Evolutionary conservation across 2,888 invertebrate genomes (phyloP).

Genomic region (Drosophila mimica): DNA sequence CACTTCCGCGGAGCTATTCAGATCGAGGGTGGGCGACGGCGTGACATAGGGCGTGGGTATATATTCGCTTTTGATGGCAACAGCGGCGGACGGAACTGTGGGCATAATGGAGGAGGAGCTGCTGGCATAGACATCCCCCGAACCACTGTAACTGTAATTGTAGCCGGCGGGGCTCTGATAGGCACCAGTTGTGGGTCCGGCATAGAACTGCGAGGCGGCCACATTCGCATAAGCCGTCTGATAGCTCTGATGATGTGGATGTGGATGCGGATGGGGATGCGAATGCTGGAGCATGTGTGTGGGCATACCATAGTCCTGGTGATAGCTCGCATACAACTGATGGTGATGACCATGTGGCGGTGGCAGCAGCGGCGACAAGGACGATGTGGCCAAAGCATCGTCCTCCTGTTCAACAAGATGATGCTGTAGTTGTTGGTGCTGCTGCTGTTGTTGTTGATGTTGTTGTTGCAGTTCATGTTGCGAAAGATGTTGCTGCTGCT

Average conservation of each 20-base stretch:
- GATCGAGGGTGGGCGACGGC: constrained; percentile 83
- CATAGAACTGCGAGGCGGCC: constrained; percentile 62
- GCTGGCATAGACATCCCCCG: constrained; percentile 58
- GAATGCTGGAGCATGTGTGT: constrained; percentile 66
- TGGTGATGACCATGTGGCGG: constrained; percentile 57
- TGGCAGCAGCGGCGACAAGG: constrained; percentile 66
- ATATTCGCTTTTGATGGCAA: constrained; percentile 75
- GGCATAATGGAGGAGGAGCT: constrained; percentile 63
- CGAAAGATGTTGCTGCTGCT: constrained; percentile 40
- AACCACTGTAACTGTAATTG: constrained; percentile 68
- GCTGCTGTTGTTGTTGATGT: constrained; percentile 43
- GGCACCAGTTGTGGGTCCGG: constrained; percentile 46
- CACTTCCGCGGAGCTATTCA: constrained; percentile 83
- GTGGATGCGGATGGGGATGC: constrained; percentile 23
- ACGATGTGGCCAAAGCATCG: constrained; percentile 51
- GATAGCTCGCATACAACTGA: constrained; percentile 68
- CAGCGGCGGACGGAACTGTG: constrained; percentile 31
- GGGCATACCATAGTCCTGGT: constrained; percentile 76
- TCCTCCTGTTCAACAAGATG: constrained; percentile 56
- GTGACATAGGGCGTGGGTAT: constrained; percentile 83
- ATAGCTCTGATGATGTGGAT: constrained; percentile 57
- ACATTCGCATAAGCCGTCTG: constrained; percentile 62
- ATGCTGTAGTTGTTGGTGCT: constrained; percentile 43
- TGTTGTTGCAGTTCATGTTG: constrained; percentile 44
- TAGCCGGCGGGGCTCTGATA: constrained; percentile 65